A percentile compares a stretch with the other conserved stretches of the same genome.
These are phyloP conservation scores for Pogonomyrmex barbatus DNA, from an alignment of 1,140 invertebrate genomes.

Conservation along the genomic window DNA sequence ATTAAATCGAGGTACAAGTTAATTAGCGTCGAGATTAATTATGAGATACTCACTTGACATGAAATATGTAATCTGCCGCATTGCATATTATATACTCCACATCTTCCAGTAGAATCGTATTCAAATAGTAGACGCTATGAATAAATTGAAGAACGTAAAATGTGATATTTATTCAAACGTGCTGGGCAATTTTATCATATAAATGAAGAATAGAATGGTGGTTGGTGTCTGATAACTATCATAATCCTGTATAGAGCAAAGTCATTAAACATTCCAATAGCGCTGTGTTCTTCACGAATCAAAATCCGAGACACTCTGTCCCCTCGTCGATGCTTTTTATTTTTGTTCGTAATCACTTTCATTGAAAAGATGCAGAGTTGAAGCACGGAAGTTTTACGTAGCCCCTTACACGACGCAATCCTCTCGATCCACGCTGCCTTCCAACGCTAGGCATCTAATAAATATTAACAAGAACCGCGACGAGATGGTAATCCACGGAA, in stretches of 20 bases:
- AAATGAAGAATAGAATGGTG: background rate
- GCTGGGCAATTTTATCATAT: background rate
- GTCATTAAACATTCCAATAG: constrained; percentile 58
- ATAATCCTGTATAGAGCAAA: constrained; percentile 11
- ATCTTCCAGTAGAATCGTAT: background rate
- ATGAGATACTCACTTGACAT: background rate
- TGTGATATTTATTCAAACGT: background rate
- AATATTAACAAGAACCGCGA: constrained; percentile 83
- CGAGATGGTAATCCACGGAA: constrained; percentile 82
- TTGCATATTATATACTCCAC: background rate
- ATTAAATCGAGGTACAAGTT: background rate
- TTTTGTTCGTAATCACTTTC: constrained; percentile 71
- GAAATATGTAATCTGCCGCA: constrained; percentile 24
- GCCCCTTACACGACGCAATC: constrained; percentile 67
- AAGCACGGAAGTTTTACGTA: constrained; percentile 76
- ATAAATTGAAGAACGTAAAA: background rate
- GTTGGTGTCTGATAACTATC: background rate
- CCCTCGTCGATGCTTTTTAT: constrained; percentile 42
- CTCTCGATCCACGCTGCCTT: constrained; percentile 67
- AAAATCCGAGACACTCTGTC: constrained; percentile 52
- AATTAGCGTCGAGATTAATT: constrained; percentile 40
- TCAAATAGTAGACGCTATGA: background rate
- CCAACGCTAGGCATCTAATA: constrained; percentile 78
- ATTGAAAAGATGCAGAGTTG: constrained; percentile 74
- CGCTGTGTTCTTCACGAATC: background rate